Evolutionary conservation across 1,140 invertebrate genomes (phyloP).

Genomic region (Augochlora pura): DNA sequence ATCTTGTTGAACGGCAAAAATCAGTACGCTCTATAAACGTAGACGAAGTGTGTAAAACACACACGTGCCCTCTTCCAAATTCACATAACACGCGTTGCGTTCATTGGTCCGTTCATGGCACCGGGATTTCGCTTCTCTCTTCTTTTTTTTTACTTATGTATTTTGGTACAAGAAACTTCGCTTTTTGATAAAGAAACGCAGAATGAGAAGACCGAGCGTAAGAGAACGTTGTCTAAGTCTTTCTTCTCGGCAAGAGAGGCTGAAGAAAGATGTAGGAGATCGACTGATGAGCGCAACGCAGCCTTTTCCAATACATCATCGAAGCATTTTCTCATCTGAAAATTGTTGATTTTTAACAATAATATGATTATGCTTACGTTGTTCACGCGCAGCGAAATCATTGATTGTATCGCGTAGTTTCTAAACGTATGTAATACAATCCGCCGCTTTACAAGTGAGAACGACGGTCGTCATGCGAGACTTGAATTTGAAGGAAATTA

Average conservation of each 20-base stretch:
- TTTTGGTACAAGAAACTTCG: constrained; percentile 14
- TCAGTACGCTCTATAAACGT: constrained; percentile 69
- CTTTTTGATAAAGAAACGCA: constrained; percentile 32
- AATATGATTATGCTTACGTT: constrained; percentile 52
- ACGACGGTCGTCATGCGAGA: constrained; percentile 17
- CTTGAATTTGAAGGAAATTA: constrained; percentile 31
- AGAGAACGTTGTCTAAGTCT: not conserved
- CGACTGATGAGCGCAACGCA: constrained; percentile 66
- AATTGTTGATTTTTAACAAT: constrained; percentile 57
- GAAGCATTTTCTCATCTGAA: constrained; percentile 59
- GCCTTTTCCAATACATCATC: constrained; percentile 60
- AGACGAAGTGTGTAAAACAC: constrained; percentile 65
- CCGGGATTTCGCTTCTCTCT: constrained; percentile 1
- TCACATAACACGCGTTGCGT: constrained; percentile 62
- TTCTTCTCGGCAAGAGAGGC: not conserved
- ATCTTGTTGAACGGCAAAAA: constrained; percentile 74
- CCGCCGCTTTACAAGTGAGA: constrained; percentile 17
- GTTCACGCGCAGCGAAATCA: constrained; percentile 44
- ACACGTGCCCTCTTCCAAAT: constrained; percentile 68
- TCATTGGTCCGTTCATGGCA: constrained; percentile 33
- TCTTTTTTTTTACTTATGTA: constrained; percentile 9
- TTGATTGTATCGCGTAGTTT: constrained; percentile 50
- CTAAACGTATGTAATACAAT: constrained; percentile 45
- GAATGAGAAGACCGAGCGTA: not conserved
- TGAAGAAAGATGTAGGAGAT: constrained; percentile 11